A percentile compares a stretch with the other conserved stretches of the same genome.
Evolutionary conservation across 2,113 vertebrate genomes (phyloP).

Genomic region (Sialia sialis): DNA sequence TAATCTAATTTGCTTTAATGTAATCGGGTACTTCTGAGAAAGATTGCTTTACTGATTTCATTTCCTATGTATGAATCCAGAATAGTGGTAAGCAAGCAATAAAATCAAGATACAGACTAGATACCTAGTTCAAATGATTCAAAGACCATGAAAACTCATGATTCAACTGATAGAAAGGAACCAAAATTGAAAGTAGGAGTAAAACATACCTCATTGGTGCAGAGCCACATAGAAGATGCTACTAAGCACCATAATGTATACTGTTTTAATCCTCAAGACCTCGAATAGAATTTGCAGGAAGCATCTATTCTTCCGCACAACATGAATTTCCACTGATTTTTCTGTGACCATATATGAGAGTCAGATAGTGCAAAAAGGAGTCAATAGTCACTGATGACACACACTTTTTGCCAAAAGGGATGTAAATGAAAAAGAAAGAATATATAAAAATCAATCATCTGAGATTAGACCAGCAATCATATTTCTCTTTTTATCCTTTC

Average conservation of each 20-base stretch:
- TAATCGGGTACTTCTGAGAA: neutral
- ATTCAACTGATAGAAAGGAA: neutral
- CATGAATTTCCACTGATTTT: neutral
- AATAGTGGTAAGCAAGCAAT: neutral
- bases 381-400: neutral
- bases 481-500: neutral
- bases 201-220: neutral
- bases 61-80: neutral
- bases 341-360: neutral
- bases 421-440: neutral
- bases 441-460: neutral
- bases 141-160: neutral
- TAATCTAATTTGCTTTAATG: neutral
- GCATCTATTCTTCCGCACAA: neutral
- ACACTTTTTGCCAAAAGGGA: neutral
- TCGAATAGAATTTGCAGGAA: neutral
- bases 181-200: neutral
- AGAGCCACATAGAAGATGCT: neutral
- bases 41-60: neutral
- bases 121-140: neutral
- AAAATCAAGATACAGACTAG: neutral
- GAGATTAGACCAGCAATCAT: neutral
- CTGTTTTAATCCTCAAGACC: neutral
- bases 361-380: neutral
- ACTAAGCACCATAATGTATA: neutral